Conservation (phyloP, 2,888 invertebrate genomes). For the Lithosia quadra region DNA sequence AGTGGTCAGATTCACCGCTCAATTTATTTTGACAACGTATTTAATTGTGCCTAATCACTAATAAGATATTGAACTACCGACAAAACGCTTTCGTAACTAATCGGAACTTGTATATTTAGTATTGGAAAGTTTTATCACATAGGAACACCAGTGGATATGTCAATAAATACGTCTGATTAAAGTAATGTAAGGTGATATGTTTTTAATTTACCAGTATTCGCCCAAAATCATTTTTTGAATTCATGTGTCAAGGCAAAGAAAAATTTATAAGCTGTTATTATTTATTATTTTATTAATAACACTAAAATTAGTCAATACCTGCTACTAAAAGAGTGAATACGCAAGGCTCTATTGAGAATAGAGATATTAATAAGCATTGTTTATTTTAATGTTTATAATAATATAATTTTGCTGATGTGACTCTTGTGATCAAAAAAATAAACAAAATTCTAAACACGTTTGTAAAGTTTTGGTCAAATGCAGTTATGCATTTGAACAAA, state of each 20-base stretch:
- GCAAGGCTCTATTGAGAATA: too few relatives aligned
- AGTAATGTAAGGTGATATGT: not conserved
- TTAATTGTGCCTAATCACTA: conserved; percentile 49
- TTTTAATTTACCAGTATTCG: not conserved
- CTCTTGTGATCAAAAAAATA: too few relatives aligned
- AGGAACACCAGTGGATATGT: not conserved
- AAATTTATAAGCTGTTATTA: not conserved
- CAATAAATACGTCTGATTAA: not conserved
- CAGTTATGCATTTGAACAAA: too few relatives aligned
- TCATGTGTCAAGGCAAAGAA: not conserved
- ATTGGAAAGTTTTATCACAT: conserved; percentile 19
- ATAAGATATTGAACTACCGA: conserved; percentile 34
- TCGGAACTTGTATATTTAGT: conserved; percentile 26
- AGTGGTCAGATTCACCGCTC: conserved; percentile 56
- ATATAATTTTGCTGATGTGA: too few relatives aligned
- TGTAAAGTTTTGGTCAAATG: too few relatives aligned
- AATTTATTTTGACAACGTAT: conserved; percentile 58
- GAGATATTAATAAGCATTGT: too few relatives aligned
- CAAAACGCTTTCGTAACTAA: conserved; percentile 37
- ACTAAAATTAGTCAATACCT: not conserved
- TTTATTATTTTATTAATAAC: not conserved
- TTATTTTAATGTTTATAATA: too few relatives aligned
- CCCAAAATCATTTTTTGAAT: not conserved
- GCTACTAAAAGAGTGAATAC: not conserved
- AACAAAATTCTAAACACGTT: too few relatives aligned